These are phyloP conservation scores for Melieria picta DNA, from an alignment of 2,888 invertebrate species.

Conservation along the genomic window DNA sequence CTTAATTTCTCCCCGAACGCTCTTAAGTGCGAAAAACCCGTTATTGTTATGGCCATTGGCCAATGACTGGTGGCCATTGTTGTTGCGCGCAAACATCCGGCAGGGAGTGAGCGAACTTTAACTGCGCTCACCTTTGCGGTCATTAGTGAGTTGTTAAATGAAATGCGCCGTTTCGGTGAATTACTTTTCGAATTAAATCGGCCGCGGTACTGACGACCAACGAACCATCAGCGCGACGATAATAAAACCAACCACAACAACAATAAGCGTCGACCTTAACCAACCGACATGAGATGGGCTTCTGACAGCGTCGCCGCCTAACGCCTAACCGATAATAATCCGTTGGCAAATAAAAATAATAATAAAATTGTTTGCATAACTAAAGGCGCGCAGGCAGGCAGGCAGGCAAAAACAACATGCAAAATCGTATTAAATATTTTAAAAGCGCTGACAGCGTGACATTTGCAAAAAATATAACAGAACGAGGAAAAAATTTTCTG, in stretches of 20 bases:
- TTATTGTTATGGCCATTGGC: too few relatives aligned
- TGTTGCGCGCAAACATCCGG: conserved; percentile 7
- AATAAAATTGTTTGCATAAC: conserved; percentile 24
- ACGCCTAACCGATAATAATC: conserved; percentile 12
- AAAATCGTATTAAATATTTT: conserved; percentile 26
- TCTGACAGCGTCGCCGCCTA: neutral
- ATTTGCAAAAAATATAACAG: neutral
- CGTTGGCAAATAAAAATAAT: conserved; percentile 20
- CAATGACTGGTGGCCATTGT: neutral
- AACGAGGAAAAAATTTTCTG: neutral
- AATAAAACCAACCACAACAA: too few relatives aligned
- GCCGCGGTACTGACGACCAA: neutral
- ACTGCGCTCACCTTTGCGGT: conserved; percentile 25
- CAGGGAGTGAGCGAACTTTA: conserved; percentile 1
- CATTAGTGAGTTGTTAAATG: conserved; percentile 40
- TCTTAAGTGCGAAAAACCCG: too few relatives aligned
- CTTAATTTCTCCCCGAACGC: too few relatives aligned
- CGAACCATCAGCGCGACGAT: too few relatives aligned
- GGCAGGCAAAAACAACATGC: neutral
- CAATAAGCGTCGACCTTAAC: neutral
- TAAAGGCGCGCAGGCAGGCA: conserved; percentile 12
- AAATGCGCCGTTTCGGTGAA: conserved; percentile 31
- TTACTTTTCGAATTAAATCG: conserved; percentile 12
- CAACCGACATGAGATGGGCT: neutral
- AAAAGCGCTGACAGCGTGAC: conserved; percentile 28